Conservation (phyloP, 2,797 vertebrate genomes). For the Poeciliopsis gracilis region DNA sequence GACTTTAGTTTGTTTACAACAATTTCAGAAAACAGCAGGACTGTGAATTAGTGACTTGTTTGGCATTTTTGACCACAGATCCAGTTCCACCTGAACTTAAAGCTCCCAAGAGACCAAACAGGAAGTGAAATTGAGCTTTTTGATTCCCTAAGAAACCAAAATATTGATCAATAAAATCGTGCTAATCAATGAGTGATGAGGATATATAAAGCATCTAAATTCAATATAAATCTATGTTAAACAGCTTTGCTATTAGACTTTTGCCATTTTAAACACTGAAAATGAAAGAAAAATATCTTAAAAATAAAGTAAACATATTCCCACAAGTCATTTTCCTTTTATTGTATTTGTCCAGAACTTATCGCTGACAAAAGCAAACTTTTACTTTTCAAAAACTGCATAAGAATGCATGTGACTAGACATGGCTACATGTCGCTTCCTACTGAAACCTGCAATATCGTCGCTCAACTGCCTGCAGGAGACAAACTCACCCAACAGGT, state of each 20-base stretch:
- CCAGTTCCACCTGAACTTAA: neutral
- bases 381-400: neutral
- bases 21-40: neutral
- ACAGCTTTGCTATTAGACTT: neutral
- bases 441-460: neutral
- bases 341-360: neutral
- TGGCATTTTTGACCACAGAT: neutral
- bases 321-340: neutral
- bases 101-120: neutral
- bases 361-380: neutral
- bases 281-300: neutral
- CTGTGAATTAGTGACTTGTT: neutral
- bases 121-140: neutral
- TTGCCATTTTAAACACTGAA: neutral
- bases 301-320: neutral
- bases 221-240: neutral
- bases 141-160: neutral
- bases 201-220: neutral
- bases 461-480: neutral
- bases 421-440: neutral
- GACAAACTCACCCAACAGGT: neutral
- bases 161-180: neutral
- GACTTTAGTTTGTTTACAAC: neutral
- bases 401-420: too few species aligned
- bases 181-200: neutral